These are phyloP conservation scores for Moxostoma hubbsi DNA, from an alignment of 2,797 vertebrate genomes.

Conservation along the genomic window DNA sequence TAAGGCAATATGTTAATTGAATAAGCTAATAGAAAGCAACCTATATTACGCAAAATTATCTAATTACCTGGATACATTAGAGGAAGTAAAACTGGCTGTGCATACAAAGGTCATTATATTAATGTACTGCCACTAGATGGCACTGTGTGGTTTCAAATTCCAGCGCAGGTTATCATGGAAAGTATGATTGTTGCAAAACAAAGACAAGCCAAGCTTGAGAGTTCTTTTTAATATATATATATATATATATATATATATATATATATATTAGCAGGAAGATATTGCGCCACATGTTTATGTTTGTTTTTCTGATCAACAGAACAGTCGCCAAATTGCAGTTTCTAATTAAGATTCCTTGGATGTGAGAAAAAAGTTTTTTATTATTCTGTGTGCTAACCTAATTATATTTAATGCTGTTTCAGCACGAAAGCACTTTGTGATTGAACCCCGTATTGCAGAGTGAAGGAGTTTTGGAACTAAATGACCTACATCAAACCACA, in stretches of 20 bases:
- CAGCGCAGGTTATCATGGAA: neutral
- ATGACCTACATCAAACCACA: no score
- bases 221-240: no score
- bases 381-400: neutral
- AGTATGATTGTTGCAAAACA: neutral
- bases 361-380: constrained; percentile 19
- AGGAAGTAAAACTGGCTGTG: no score
- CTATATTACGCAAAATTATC: no score
- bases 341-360: constrained; percentile 52
- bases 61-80: no score
- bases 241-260: no score
- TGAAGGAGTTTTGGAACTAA: no score
- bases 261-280: neutral
- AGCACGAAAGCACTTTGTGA: constrained; percentile 3
- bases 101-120: no score
- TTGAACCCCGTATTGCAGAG: neutral
- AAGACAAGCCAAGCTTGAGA: neutral
- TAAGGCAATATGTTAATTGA: no score
- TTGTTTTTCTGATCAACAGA: constrained; percentile 21
- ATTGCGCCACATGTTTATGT: neutral
- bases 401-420: neutral
- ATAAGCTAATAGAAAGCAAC: no score
- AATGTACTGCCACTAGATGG: constrained; percentile 72
- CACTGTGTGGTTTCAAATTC: constrained; percentile 65
- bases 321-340: constrained; percentile 24